A percentile compares a stretch with the other conserved stretches of the same genome.
phyloP scores from a whole-genome alignment of 2,797 vertebrate genomes.

The Gallirallus australis region DNA sequence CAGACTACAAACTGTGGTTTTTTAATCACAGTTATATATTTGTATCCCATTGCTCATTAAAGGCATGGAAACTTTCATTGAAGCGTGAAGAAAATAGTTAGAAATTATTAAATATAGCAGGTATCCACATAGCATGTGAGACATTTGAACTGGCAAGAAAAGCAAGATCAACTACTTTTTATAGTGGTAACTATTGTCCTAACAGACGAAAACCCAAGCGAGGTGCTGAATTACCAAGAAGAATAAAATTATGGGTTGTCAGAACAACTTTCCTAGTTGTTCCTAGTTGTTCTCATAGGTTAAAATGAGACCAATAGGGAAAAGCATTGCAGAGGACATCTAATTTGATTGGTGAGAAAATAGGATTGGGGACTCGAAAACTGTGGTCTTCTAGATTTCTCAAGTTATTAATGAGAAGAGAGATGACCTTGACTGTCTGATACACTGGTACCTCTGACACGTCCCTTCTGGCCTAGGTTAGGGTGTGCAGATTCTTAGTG shows the following conservation, averaged over 20 bases:
- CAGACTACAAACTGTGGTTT: neutral
- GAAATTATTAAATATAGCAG: neutral
- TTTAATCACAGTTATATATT: constrained; percentile 35
- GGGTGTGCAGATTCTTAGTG: neutral
- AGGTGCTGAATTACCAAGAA: neutral
- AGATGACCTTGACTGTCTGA: neutral
- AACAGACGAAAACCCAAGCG: neutral
- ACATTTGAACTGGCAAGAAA: neutral
- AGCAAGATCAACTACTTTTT: neutral
- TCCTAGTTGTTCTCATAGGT: neutral
- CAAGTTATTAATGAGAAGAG: neutral
- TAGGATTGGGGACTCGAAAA: neutral
- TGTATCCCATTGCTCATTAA: neutral
- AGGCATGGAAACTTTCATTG: neutral
- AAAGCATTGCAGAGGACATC: neutral
- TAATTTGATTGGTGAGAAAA: neutral
- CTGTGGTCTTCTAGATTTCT: neutral
- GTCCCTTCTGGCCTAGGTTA: neutral
- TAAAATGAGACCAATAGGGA: neutral
- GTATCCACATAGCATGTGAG: neutral
- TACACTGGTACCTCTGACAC: neutral
- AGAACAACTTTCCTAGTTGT: neutral
- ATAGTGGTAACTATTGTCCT: neutral
- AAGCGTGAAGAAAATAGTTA: constrained; percentile 17
- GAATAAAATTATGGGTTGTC: neutral